Evolutionary conservation across 2,797 vertebrate genomes (phyloP), one percentile per base, ranked within the genome.

Genomic region (Clarias platycephalus): DNA sequence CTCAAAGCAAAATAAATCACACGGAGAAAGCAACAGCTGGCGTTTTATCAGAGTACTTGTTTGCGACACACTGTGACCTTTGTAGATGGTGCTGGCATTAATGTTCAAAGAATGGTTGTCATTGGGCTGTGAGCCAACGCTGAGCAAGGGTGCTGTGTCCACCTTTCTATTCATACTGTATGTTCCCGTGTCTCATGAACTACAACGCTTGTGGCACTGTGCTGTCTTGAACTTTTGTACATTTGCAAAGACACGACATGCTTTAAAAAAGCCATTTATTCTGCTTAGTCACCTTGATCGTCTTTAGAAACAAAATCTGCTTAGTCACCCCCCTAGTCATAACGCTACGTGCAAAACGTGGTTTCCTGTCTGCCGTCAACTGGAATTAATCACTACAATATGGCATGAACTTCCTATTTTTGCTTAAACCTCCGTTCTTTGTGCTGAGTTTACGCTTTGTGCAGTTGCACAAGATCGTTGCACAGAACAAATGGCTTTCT

Each of bases 11-110:
- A 66, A 81, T 7, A 34, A 20, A 66, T 16, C 26, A 12, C 20
- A 4, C 4, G 26, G 18, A 74, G 72, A 62, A 70, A 85, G 62
- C 70, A 34, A 8, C 58, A 79, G 83, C 71, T 58, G 84, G n/a
- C 8, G 49, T 67, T 76, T 81, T 18, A 76, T 76, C 24, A 67
- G n/a, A 4, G 37, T 34, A 44, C 55, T 40, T 62, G 67, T n/a
- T 66, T 74, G 62, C 16, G 75, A 76, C 57, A 40, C 57, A 8
- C 28, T 0, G 57, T n/a, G 24, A 74, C 78, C 78, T 80, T 80
- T 84, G 44, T 55, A 64, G 58, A 53, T 10, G 3, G n/a, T 0
- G 22, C 22, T 6, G 37, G 34, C 15, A 53, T 24, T 44, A 74
- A 55, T 7, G 12, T 60, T 63, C 15, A 55, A 34, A 66, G 83